Evolutionary conservation across 2,888 invertebrate genomes (phyloP).

Genomic region (Xanthorhoe spadicearia): DNA sequence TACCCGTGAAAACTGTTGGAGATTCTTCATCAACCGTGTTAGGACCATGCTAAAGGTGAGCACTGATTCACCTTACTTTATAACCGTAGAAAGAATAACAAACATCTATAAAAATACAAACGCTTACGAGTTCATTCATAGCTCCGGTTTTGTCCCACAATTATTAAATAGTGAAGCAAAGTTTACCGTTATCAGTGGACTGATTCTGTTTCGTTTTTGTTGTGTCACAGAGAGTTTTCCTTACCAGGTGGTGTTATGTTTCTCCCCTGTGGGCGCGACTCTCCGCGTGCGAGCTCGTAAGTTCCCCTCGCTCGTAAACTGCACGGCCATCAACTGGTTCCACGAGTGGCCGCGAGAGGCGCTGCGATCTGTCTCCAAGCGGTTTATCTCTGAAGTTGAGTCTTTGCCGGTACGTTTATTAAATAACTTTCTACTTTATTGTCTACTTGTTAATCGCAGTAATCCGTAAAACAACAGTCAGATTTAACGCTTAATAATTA

Average conservation of each 20-base stretch:
- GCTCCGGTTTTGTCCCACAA: no score
- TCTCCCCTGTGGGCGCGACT: constrained; percentile 97
- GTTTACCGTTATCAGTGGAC: no score
- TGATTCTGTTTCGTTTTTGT: no score
- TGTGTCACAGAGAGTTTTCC: background rate
- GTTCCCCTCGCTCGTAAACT: constrained; percentile 97
- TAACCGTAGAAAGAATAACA: no score
- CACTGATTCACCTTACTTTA: no score
- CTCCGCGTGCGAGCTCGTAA: constrained; percentile 94
- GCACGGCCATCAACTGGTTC: constrained; percentile 98
- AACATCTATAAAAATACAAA: no score
- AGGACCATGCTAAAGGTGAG: constrained; percentile 88
- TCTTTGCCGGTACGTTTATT: constrained; percentile 87
- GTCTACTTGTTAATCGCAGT: no score
- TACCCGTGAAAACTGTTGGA: constrained; percentile 97
- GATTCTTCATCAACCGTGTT: constrained; percentile 96
- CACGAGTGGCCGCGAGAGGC: constrained; percentile 98
- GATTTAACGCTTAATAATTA: no score
- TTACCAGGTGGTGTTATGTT: constrained; percentile 91
- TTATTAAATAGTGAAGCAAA: no score
- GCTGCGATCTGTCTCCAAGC: constrained; percentile 92
- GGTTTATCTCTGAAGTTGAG: constrained; percentile 92
- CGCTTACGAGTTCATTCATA: no score
- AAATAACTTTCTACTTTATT: no score
- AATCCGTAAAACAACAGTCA: background rate